Evolutionary conservation across 2,888 invertebrate species (phyloP).

Genomic region (Scrobipalpa atriplicella): DNA sequence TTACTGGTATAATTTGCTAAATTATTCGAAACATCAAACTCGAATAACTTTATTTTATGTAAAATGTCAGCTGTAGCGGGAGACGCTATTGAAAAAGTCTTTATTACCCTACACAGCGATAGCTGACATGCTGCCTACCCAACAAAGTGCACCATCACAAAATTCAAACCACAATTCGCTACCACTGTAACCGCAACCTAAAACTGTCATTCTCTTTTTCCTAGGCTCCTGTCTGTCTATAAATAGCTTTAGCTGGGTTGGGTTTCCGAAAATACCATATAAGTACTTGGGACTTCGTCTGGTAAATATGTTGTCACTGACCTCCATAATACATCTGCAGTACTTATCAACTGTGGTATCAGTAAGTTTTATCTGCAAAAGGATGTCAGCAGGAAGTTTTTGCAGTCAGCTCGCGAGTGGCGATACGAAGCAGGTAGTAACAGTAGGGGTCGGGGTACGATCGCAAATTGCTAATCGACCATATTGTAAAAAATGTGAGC

Average conservation of each 20-base stretch:
- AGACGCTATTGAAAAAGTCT: too few species aligned
- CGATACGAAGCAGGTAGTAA: constrained; percentile 38
- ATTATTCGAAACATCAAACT: neutral
- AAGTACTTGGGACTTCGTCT: too few species aligned
- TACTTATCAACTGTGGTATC: neutral
- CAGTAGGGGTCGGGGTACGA: constrained; percentile 47
- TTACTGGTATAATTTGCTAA: neutral
- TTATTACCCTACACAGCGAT: too few species aligned
- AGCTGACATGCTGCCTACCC: too few species aligned
- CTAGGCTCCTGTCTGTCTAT: neutral
- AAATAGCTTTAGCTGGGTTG: neutral
- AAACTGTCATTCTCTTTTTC: too few species aligned
- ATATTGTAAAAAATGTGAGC: constrained; percentile 24
- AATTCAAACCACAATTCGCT: too few species aligned
- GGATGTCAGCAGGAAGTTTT: constrained; percentile 20
- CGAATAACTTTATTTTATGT: neutral
- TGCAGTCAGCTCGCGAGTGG: constrained; percentile 17
- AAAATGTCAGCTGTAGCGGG: neutral
- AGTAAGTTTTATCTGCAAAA: neutral
- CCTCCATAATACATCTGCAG: neutral
- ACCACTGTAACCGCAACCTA: too few species aligned
- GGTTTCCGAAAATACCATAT: too few species aligned
- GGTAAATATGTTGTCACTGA: neutral
- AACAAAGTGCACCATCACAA: too few species aligned
- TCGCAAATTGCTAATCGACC: constrained; percentile 66